These are phyloP conservation scores for Limonius californicus DNA, from an alignment of 1,140 invertebrate genomes.

Conservation along the genomic window DNA sequence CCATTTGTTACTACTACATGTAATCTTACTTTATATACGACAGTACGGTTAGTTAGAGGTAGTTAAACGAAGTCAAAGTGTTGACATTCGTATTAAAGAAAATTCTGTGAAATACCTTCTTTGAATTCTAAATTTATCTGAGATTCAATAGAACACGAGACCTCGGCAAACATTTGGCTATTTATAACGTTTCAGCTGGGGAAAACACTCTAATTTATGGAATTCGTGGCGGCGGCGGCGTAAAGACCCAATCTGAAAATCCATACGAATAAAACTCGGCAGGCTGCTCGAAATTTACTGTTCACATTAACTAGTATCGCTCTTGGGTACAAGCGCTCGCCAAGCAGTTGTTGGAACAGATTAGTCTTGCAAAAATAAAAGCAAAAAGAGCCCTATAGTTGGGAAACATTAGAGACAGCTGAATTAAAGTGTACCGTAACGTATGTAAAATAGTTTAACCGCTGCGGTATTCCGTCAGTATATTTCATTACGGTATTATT, in stretches of 20 bases:
- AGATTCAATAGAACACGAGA: background rate
- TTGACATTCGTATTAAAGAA: background rate
- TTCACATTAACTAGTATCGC: slow-evolving; percentile 12
- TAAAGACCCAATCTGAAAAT: slow-evolving; percentile 17
- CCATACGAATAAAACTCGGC: slow-evolving; percentile 16
- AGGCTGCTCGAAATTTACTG: slow-evolving; percentile 7
- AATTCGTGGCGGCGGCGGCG: slow-evolving; percentile 5
- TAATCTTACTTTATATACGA: no score
- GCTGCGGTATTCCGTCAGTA: no score
- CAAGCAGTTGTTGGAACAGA: slow-evolving; percentile 2
- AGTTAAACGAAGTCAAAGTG: no score
- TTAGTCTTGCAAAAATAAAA: background rate
- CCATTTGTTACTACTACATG: no score
- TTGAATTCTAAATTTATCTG: slow-evolving; percentile 7
- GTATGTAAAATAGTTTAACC: no score
- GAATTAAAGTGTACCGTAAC: no score
- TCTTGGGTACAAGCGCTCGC: background rate
- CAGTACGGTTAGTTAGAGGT: no score
- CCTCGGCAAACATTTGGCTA: slow-evolving; percentile 2
- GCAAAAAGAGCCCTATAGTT: no score
- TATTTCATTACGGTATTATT: no score
- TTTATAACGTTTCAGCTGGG: slow-evolving; percentile 13
- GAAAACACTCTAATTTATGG: slow-evolving; percentile 17
- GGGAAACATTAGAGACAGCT: no score
- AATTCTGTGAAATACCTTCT: background rate